Percentiles rank a stretch among this genome's conserved stretches.
Conservation (phyloP, 1,140 invertebrate species). For the Paralvinella palmiformis region DNA sequence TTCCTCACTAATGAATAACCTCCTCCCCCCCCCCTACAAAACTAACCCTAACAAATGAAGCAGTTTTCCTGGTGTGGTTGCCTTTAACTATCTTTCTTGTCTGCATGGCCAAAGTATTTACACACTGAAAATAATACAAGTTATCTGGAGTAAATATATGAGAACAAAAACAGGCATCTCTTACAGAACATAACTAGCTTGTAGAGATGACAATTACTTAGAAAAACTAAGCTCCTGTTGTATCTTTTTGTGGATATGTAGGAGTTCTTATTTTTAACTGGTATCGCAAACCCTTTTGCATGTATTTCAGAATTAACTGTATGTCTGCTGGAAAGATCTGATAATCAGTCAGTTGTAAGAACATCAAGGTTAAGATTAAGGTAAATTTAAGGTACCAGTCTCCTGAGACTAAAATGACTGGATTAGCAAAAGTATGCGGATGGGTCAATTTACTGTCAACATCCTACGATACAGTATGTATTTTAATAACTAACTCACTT, state of each 20-base stretch:
- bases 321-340: too few species aligned
- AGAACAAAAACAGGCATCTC: not conserved
- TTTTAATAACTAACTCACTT: too few species aligned
- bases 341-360: too few species aligned
- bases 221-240: constrained; percentile 17
- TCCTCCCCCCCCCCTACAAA: too few species aligned
- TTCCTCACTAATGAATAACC: too few species aligned
- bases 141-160: not conserved
- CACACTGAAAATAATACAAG: constrained; percentile 56
- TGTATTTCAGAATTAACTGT: too few species aligned
- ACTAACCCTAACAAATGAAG: constrained; percentile 67
- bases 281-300: not conserved
- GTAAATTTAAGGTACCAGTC: too few species aligned
- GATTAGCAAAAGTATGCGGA: too few species aligned
- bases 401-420: too few species aligned
- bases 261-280: not conserved
- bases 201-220: not conserved
- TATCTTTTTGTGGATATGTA: not conserved
- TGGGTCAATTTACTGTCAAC: too few species aligned
- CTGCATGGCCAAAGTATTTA: constrained; percentile 70
- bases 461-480: too few species aligned
- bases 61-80: constrained; percentile 72
- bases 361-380: too few species aligned
- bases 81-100: constrained; percentile 68
- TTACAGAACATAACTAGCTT: not conserved